Evolutionary conservation across 1,140 invertebrate species (phyloP), one percentile per base, ranked within the genome.

Genomic region (Drosophila rhopaloa): DNA sequence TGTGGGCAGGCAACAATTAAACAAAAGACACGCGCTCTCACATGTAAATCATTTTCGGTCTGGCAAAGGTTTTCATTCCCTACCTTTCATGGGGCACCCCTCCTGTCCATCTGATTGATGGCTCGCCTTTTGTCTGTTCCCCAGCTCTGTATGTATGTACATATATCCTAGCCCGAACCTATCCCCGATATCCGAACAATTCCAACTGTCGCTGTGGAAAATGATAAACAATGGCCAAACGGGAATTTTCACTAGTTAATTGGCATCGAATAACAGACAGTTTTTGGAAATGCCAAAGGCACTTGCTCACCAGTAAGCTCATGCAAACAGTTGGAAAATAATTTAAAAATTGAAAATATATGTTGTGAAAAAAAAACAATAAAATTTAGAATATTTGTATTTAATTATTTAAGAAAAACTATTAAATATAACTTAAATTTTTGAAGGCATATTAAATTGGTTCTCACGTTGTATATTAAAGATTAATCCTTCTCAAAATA

Each of bases 1-100:
- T 84, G 81, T 84, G 81, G 81, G 84, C 68, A 88, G 80, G 80
- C 62, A 72, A 90, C 84, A 89, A 89, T 89, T 89, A 90, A 90
- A 89, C 84, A 89, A 89, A 90, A 89, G 84, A 89, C 84, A 89
- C 81, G 70, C 81, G 85, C 70, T 76, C 73, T 51, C 72, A 78
- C 80, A 88, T 90, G 84, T 89, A 90, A 89, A 89, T 89, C 85
- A 90, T 76, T 60, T 83, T 75, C 54, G 58, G 65, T 54, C 57
- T 37, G 72, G 58, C 54, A 81, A 85, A 81, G 74, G 75, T 86
- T 61, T 61, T 47, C 59, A 51, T 47, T 67, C 38, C 38, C n/a
- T 19, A 14, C 56, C 46, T 41, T 16, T 37, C 0, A 8, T 43
- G 16, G 2, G 7, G 46, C 29, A 35, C 46, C 44, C 24, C 51